Evolutionary conservation across 2,888 invertebrate genomes (phyloP), one percentile per base, ranked within the genome.

Genomic region (Lycaena phlaeas): DNA sequence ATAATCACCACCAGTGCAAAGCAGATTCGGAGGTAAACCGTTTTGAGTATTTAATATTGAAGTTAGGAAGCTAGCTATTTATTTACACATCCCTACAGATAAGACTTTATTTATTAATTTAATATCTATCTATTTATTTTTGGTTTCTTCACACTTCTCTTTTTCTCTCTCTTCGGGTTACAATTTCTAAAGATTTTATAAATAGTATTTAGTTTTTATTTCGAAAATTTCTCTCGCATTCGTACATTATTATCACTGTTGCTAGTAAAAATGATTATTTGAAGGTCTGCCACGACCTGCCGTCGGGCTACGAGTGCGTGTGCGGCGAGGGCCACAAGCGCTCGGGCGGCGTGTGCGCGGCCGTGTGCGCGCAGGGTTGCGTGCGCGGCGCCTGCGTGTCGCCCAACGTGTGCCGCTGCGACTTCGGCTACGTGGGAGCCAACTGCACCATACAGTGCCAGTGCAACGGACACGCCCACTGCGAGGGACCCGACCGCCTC

Each of bases 401-500:
- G 57, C 96, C 96, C 38, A 89, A 94, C 62, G 87, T 89, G 44
- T 96, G 97, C 61, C 87, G 89, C 48, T 97, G 97, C 66, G 92
- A 95, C 79, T 97, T 98, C 78, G 97, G 97, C 42, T 97, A 94
- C 72, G 96, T 97, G 14, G 97, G 97, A 40, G 90, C 92, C 52
- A 96, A 96, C 81, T 98, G 97, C 70, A 94, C 94, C 54, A 94
- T 94, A 48, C 94, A 95, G 72, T 97, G 97, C 68, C 91, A 94
- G 67, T 98, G 97, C 69, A 96, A 97, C 68, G 96, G 96, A 0
- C 96, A 97, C 76, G 93, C 96, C 42, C 89, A 96, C 67, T 98
- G 97, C 68, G 91, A 89, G 57, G 94, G 95, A 1, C 94, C 94
- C 4, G 93, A 94, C 63, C 90, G 91, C 57, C 86, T 95, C 45